Conservation (phyloP, 2,113 vertebrate genomes). For the Coptodon bakossiorum region DNA sequence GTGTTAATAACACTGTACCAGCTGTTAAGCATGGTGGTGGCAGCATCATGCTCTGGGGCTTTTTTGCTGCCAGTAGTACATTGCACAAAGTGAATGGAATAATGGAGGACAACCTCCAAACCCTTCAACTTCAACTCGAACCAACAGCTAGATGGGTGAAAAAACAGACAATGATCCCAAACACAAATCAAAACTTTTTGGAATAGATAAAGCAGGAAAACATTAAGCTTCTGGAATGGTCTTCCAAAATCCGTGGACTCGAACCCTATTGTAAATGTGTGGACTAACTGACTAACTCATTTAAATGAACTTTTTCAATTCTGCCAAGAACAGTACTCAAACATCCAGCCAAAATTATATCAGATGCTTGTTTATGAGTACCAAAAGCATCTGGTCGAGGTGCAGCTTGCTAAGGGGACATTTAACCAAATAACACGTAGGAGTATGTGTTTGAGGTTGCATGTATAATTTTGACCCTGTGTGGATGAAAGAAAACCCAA, state of each 20-base stretch:
- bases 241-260: not conserved
- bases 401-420: not conserved
- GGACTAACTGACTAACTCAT: not conserved
- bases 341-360: not conserved
- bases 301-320: not conserved
- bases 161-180: not conserved
- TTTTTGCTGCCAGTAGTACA: not conserved
- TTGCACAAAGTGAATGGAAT: not conserved
- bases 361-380: not conserved
- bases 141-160: not conserved
- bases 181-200: not conserved
- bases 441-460: accelerated
- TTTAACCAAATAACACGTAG: not conserved
- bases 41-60: not conserved
- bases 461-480: not conserved
- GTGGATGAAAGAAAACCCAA: not conserved
- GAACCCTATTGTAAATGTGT: accelerated
- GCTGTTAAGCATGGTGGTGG: not conserved
- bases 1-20: not conserved
- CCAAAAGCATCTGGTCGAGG: not conserved
- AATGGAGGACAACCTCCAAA: not conserved
- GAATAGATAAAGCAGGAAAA: not conserved
- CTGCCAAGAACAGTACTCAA: not conserved
- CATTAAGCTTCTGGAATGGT: not conserved
- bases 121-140: not conserved